A percentile compares a stretch with the other conserved stretches of the same genome.
phyloP scores from a whole-genome alignment of 2,797 vertebrate species.

The Paedocypris micromegethes region DNA sequence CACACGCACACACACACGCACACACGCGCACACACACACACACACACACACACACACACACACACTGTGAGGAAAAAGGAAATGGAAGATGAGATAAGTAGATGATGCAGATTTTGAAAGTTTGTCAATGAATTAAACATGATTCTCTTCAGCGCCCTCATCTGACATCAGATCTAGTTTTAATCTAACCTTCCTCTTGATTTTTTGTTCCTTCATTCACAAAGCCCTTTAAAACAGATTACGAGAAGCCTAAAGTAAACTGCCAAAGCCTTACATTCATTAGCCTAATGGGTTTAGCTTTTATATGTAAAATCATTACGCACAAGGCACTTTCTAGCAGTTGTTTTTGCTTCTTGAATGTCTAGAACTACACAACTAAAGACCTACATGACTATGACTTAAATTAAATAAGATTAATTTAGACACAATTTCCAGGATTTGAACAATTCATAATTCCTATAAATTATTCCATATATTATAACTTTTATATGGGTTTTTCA shows the following conservation, averaged over 20 bases:
- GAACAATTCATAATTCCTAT: no score
- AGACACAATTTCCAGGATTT: no score
- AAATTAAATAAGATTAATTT: no score
- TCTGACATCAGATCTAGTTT: constrained; percentile 26
- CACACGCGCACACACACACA: no score
- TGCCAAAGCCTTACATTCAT: background rate
- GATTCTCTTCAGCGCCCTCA: constrained; percentile 3
- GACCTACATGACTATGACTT: no score
- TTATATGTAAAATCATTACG: background rate
- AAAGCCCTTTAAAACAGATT: constrained; percentile 8
- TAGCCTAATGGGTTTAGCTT: constrained; percentile 23
- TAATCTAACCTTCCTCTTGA: background rate
- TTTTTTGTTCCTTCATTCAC: constrained; percentile 10
- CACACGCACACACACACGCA: no score
- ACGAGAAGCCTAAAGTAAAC: constrained; percentile 1
- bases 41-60: no score
- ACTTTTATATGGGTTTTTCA: no score
- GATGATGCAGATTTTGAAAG: constrained; percentile 2
- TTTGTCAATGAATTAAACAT: constrained; percentile 33
- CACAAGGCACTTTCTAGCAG: background rate
- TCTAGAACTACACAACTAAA: background rate
- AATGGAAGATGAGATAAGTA: background rate
- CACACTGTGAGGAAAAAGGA: background rate
- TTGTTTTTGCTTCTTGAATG: constrained; percentile 1
- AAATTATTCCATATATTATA: no score